These are phyloP conservation scores for Saguinus midas DNA, from an alignment of 2,113 vertebrate species.

Conservation along the genomic window DNA sequence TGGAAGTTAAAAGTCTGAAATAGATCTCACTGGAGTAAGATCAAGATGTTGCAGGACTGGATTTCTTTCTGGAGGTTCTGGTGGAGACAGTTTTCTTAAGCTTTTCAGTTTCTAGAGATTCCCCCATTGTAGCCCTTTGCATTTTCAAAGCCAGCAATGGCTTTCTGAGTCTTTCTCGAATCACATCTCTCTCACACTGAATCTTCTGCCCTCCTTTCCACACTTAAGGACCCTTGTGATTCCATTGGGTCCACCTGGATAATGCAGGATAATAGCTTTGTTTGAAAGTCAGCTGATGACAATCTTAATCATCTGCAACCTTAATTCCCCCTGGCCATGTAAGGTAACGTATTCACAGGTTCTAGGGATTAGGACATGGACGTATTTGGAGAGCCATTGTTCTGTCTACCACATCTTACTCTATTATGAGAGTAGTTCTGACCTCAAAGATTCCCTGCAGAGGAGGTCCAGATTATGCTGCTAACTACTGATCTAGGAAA, in stretches of 20 bases:
- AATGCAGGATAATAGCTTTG: not conserved
- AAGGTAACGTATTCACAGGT: not conserved
- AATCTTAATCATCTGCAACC: not conserved
- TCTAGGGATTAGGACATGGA: not conserved
- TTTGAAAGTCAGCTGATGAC: not conserved
- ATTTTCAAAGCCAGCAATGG: not conserved
- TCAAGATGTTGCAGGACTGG: no score
- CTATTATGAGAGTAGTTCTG: not conserved
- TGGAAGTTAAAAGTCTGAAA: not conserved
- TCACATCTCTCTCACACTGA: not conserved
- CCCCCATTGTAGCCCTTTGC: not conserved
- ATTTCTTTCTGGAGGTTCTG: not conserved
- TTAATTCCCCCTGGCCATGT: not conserved
- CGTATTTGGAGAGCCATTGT: not conserved
- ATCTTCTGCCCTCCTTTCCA: not conserved
- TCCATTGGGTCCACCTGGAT: not conserved
- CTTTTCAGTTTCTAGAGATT: not conserved
- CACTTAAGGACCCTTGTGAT: not conserved
- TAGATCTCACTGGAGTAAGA: not conserved
- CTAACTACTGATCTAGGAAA: not conserved
- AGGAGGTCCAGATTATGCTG: not conserved
- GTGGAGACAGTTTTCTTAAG: not conserved
- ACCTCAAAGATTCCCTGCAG: not conserved
- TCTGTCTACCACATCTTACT: not conserved
- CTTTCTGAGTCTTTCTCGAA: not conserved